These are phyloP conservation scores for Labeo catla DNA, from an alignment of 2,113 vertebrate species.

Conservation along the genomic window DNA sequence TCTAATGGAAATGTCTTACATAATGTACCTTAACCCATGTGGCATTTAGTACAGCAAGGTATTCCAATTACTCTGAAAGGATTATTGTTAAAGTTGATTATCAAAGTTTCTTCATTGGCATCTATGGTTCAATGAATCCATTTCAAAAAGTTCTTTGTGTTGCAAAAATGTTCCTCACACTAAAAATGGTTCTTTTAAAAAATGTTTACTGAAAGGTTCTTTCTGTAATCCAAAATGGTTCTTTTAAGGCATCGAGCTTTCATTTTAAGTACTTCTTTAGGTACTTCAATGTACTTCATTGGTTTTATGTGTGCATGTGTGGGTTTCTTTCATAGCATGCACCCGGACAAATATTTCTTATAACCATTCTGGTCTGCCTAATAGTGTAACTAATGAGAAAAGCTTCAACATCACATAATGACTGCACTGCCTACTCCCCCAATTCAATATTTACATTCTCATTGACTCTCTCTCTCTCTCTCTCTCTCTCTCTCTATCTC, in stretches of 20 bases:
- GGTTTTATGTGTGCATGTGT: neutral
- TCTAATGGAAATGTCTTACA: neutral
- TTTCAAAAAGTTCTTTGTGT: neutral
- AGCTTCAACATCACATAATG: neutral
- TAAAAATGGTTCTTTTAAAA: neutral
- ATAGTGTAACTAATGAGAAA: neutral
- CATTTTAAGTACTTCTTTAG: no score
- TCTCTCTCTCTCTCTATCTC: neutral
- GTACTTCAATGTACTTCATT: neutral
- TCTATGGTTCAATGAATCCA: neutral
- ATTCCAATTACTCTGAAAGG: neutral
- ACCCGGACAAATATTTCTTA: neutral
- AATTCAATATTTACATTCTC: neutral
- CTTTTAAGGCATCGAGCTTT: neutral
- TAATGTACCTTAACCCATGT: neutral
- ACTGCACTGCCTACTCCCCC: neutral
- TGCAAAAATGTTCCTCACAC: neutral
- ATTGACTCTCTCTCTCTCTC: neutral
- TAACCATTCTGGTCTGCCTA: neutral
- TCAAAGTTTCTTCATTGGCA: neutral
- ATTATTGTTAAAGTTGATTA: neutral
- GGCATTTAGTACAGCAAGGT: neutral
- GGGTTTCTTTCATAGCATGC: neutral
- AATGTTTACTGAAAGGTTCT: neutral
- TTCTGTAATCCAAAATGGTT: neutral